Conservation (phyloP, 1,140 invertebrate genomes). For the Bombyx mori region DNA sequence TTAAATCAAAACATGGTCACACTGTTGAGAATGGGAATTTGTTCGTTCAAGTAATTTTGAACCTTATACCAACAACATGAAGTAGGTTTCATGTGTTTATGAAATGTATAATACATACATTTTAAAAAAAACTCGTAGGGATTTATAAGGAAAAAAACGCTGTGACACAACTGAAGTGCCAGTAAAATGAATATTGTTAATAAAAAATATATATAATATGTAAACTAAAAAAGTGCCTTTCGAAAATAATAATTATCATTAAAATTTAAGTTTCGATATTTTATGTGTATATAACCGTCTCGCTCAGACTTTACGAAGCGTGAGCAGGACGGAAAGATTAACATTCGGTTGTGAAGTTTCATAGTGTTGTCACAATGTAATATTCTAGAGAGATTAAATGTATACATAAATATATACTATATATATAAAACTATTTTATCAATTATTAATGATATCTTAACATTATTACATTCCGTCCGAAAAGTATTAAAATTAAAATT, state of each 20-base stretch:
- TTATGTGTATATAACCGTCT: too few species aligned
- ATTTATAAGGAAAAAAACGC: too few species aligned
- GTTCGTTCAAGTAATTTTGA: too few species aligned
- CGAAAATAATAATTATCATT: background rate
- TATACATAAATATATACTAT: slow-evolving; percentile 1
- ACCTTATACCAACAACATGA: too few species aligned
- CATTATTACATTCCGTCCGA: slow-evolving; percentile 36
- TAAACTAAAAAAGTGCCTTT: slow-evolving; percentile 7
- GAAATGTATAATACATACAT: too few species aligned
- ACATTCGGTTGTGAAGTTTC: slow-evolving; percentile 10
- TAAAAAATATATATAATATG: slow-evolving; percentile 1
- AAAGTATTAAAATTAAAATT: slow-evolving; percentile 24
- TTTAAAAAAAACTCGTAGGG: too few species aligned
- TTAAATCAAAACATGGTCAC: slow-evolving; percentile 2
- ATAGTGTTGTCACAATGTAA: slow-evolving; percentile 7
- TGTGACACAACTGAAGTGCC: slow-evolving; percentile 2
- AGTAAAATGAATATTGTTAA: background rate
- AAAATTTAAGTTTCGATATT: too few species aligned
- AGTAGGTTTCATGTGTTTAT: too few species aligned
- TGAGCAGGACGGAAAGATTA: too few species aligned
- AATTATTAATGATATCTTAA: slow-evolving; percentile 2
- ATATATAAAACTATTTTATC: slow-evolving; percentile 1
- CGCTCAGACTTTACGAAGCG: too few species aligned
- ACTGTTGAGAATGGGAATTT: too few species aligned
- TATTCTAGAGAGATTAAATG: background rate